A percentile compares a stretch with the other conserved stretches of the same genome.
phyloP scores from a whole-genome alignment of 2,113 vertebrate species.

The Chionomys nivalis region DNA sequence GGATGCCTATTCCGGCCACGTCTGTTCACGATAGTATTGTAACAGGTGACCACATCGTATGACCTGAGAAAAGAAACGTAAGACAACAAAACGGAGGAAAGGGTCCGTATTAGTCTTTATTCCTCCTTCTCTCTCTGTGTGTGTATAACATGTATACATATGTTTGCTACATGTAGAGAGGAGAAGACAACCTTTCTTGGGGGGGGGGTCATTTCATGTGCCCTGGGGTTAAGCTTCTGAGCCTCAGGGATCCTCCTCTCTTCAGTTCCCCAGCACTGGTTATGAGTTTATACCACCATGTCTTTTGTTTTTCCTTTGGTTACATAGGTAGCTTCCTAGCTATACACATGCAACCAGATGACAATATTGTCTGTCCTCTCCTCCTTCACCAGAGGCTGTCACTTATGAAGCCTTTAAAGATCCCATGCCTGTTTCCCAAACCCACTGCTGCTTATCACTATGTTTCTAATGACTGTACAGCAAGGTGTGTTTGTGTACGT shows the following conservation, averaged over 20 bases:
- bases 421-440: background rate
- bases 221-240: background rate
- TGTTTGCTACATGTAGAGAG: background rate
- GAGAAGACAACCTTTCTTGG: background rate
- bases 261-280: background rate
- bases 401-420: background rate
- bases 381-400: background rate
- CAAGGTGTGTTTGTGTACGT: background rate
- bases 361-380: background rate
- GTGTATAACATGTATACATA: too few relatives aligned
- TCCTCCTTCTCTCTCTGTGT: accelerated
- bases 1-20: background rate
- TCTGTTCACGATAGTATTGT: background rate
- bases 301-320: background rate
- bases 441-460: too few relatives aligned
- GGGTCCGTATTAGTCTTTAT: background rate
- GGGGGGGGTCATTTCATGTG: background rate
- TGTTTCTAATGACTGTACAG: background rate
- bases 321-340: background rate
- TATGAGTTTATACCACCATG: background rate
- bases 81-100: background rate
- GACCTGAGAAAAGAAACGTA: background rate
- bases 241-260: background rate
- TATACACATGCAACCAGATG: background rate
- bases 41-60: background rate